These are phyloP conservation scores for Struthidea cinerea DNA, from an alignment of 2,113 vertebrate genomes.

Conservation along the genomic window DNA sequence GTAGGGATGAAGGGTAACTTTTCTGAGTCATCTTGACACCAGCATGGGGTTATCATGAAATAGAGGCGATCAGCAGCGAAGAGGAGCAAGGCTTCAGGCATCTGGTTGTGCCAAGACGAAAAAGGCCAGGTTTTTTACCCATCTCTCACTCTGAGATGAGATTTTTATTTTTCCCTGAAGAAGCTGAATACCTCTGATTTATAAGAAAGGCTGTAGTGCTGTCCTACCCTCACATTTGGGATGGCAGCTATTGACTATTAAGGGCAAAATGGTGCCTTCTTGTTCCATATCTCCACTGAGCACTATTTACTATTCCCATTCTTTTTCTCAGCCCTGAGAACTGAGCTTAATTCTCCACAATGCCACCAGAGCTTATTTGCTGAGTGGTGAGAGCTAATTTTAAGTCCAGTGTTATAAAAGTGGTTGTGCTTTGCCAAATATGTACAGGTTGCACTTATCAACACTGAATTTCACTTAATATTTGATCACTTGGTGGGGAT, in stretches of 20 bases:
- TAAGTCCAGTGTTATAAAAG: background rate
- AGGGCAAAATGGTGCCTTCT: background rate
- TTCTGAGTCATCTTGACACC: accelerated
- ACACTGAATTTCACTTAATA: background rate
- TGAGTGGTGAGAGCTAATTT: background rate
- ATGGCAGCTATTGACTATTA: background rate
- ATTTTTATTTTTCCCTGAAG: background rate
- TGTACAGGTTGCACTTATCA: background rate
- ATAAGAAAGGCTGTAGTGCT: background rate
- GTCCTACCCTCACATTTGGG: background rate
- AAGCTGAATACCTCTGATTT: background rate
- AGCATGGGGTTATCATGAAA: accelerated
- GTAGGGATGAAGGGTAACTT: background rate
- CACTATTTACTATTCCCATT: background rate
- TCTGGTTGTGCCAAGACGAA: background rate
- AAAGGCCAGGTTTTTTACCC: accelerated
- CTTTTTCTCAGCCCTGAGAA: background rate
- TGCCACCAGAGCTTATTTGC: background rate
- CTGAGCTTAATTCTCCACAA: background rate
- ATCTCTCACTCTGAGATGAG: background rate
- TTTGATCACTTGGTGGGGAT: background rate
- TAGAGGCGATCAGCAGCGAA: background rate
- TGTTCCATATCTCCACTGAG: background rate
- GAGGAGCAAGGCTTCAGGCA: background rate
- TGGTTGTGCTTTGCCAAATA: background rate